These are phyloP conservation scores for Thomomys bottae DNA, from an alignment of 2,113 vertebrate species.

Conservation along the genomic window DNA sequence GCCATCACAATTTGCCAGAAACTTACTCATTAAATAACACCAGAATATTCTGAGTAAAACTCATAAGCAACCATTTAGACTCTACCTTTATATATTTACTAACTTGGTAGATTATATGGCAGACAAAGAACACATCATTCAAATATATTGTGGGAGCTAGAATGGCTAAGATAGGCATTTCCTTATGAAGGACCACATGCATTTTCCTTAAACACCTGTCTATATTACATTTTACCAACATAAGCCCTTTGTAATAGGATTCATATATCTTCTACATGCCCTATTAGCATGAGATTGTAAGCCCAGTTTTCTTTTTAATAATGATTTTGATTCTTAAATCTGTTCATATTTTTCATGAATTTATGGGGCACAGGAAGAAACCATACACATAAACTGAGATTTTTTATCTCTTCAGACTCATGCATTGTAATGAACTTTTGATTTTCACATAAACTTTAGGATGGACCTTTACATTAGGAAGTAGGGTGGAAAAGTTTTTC, in stretches of 20 bases:
- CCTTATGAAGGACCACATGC: not conserved
- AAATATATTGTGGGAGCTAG: slow-evolving; percentile 27
- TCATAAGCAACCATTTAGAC: slow-evolving; percentile 7
- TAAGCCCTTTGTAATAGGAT: not conserved
- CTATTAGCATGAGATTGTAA: slow-evolving; percentile 29
- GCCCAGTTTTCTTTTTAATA: slow-evolving; percentile 37
- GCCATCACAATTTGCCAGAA: not conserved
- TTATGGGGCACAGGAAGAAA: not conserved
- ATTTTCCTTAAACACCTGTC: slow-evolving; percentile 45
- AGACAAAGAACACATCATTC: slow-evolving; percentile 51
- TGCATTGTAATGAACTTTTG: not conserved
- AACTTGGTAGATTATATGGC: not conserved
- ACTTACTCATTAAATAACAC: slow-evolving; percentile 44
- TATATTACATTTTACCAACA: not conserved
- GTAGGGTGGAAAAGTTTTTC: not conserved
- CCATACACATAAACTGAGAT: not conserved
- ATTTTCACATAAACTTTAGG: not conserved
- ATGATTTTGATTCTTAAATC: slow-evolving; percentile 38
- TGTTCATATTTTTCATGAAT: slow-evolving; percentile 29
- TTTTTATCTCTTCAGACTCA: not conserved
- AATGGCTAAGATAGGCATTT: not conserved
- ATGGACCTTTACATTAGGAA: not conserved
- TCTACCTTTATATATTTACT: not conserved
- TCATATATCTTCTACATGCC: slow-evolving; percentile 28
- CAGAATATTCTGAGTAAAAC: slow-evolving; percentile 44